A percentile compares a stretch with the other conserved stretches of the same genome.
Evolutionary conservation across 2,113 vertebrate species (phyloP).

Genomic region (Protobothrops mucrosquamatus): DNA sequence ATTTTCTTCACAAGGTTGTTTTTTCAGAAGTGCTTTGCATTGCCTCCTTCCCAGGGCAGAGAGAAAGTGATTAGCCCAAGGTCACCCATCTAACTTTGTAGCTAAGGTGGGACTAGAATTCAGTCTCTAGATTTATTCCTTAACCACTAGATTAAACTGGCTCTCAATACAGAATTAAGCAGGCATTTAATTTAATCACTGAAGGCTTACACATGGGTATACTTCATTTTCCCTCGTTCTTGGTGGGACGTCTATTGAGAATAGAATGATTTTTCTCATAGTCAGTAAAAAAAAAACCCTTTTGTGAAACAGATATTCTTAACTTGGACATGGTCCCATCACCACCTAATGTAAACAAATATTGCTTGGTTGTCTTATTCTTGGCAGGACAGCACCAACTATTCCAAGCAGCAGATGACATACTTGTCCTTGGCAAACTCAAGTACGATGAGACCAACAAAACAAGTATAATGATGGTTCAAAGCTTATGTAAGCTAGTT

Average conservation of each 20-base stretch:
- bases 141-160: neutral
- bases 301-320: too few relatives aligned
- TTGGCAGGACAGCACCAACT: neutral
- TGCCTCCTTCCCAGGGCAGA: neutral
- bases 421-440: neutral
- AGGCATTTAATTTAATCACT: neutral
- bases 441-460: neutral
- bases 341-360: neutral
- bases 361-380: neutral
- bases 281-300: neutral
- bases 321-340: neutral
- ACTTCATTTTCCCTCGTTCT: neutral
- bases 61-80: neutral
- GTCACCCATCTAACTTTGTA: neutral
- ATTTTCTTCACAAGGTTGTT: neutral
- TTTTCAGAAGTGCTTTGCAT: neutral
- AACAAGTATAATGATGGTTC: neutral
- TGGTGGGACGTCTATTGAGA: neutral
- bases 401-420: neutral
- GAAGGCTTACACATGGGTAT: neutral
- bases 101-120: neutral
- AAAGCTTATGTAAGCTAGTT: neutral
- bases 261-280: neutral
- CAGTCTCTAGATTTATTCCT: neutral
- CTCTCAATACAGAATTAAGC: neutral